These are phyloP conservation scores for Plestiodon gilberti DNA, from an alignment of 2,113 vertebrate genomes.

Conservation along the genomic window DNA sequence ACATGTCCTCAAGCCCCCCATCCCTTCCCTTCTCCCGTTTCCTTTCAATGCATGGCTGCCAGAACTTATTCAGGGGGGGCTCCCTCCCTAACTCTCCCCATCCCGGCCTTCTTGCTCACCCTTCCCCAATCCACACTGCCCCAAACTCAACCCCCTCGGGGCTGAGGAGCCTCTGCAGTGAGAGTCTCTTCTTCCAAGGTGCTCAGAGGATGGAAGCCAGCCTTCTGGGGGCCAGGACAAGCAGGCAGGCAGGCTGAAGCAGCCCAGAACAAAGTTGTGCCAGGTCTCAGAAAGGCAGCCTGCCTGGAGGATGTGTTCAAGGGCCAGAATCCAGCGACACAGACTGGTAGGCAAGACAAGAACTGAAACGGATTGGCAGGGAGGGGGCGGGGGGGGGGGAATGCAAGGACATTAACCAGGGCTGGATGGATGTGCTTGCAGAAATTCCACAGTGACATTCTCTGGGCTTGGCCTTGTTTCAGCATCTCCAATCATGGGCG, in stretches of 20 bases:
- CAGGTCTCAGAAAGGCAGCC: background rate
- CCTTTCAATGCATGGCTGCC: background rate
- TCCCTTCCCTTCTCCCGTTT: background rate
- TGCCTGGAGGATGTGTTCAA: too few relatives aligned
- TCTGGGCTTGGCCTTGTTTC: too few relatives aligned
- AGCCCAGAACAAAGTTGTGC: background rate
- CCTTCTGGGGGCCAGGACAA: background rate
- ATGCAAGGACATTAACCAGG: too few relatives aligned
- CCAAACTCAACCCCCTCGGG: background rate
- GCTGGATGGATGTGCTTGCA: background rate
- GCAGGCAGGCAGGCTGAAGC: background rate
- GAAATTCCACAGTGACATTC: background rate
- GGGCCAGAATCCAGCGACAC: background rate
- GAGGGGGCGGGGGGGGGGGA: too few relatives aligned
- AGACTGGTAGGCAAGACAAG: background rate
- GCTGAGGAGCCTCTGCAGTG: background rate
- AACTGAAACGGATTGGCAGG: too few relatives aligned
- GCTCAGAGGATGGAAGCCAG: background rate
- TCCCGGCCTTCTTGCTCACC: background rate
- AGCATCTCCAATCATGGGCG: rapidly evolving
- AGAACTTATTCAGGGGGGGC: background rate
- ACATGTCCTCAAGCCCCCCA: background rate
- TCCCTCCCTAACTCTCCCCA: too few relatives aligned
- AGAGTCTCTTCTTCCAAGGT: background rate
- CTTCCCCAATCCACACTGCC: background rate